phyloP scores from a whole-genome alignment of 2,888 invertebrate species.

The Erebia ligea region DNA sequence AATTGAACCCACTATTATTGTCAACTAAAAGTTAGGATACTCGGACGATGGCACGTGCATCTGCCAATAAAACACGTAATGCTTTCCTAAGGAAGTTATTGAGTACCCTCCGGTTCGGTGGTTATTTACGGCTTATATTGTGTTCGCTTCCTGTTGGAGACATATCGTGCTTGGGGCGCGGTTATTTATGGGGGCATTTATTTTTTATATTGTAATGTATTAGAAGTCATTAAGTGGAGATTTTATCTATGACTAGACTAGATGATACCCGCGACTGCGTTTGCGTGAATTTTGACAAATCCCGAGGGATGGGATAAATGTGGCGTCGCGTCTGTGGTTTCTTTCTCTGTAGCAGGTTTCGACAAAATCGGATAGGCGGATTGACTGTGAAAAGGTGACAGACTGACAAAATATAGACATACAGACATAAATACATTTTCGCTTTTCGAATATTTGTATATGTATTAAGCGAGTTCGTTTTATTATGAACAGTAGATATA shows the following conservation, averaged over 20 bases:
- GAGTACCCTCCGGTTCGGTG: constrained; percentile 34
- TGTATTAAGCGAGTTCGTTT: no score
- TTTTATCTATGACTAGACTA: constrained; percentile 6
- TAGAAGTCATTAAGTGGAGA: constrained; percentile 11
- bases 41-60: constrained; percentile 9
- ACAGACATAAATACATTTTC: no score
- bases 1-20: not conserved
- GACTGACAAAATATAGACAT: no score
- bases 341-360: no score
- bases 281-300: not conserved
- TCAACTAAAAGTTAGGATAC: constrained; percentile 6
- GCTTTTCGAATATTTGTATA: no score
- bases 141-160: constrained; percentile 27
- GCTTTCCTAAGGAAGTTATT: constrained; percentile 35
- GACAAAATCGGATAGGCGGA: no score
- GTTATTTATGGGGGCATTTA: constrained; percentile 28
- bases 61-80: constrained; percentile 25
- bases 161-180: constrained; percentile 19
- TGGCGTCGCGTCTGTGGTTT: not conserved
- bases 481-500: no score
- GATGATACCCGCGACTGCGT: not conserved
- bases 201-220: constrained; percentile 19
- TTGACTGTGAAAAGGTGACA: no score
- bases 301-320: not conserved
- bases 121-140: constrained; percentile 32